A percentile compares a stretch with the other conserved stretches of the same genome.
Evolutionary conservation across 1,140 invertebrate genomes (phyloP).

Genomic region (Halictus rubicundus): DNA sequence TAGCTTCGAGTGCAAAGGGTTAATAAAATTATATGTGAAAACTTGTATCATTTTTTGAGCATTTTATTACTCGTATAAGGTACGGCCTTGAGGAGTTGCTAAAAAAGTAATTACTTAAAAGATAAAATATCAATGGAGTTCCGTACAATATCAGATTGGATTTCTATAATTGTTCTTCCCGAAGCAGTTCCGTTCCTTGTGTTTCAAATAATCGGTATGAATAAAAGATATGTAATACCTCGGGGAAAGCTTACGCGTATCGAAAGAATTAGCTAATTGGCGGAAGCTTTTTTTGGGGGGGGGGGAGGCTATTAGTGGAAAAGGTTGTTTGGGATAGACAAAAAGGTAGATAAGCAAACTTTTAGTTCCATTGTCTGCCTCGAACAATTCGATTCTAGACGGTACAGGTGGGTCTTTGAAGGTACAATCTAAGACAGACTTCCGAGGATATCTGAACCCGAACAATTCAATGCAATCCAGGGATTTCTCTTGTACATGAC

Average conservation of each 20-base stretch:
- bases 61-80: no score
- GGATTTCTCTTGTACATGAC: not conserved
- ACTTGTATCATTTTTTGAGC: no score
- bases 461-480: conserved; percentile 22
- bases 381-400: conserved; percentile 49
- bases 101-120: not conserved
- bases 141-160: not conserved
- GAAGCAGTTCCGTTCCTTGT: conserved; percentile 10
- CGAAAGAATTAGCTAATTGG: conserved; percentile 72
- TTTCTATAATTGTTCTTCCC: not conserved
- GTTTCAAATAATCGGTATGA: conserved; percentile 46
- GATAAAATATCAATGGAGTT: not conserved
- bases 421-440: conserved; percentile 39
- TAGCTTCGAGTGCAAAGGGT: no score
- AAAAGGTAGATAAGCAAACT: conserved; percentile 52
- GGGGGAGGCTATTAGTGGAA: conserved; percentile 33
- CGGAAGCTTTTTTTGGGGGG: conserved; percentile 56
- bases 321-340: conserved; percentile 47
- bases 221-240: conserved; percentile 58
- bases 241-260: conserved; percentile 22
- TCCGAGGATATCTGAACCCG: conserved; percentile 31
- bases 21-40: no score
- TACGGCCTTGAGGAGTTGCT: no score
- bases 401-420: conserved; percentile 49
- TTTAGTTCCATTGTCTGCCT: conserved; percentile 49